These are phyloP conservation scores for Cotesia vestalis DNA, from an alignment of 1,140 invertebrate genomes.

Conservation along the genomic window DNA sequence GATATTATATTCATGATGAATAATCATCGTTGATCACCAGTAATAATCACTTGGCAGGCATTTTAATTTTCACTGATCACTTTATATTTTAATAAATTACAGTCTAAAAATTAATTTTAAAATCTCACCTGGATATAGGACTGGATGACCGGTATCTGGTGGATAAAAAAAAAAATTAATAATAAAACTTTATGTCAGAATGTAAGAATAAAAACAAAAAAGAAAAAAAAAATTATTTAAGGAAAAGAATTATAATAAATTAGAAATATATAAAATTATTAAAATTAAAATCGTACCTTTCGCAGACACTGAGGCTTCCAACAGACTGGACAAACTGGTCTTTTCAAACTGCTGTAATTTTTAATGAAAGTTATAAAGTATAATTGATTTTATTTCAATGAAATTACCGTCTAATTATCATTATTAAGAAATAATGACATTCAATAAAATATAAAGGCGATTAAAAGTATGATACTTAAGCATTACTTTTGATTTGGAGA, in stretches of 20 bases:
- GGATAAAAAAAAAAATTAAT: conserved; percentile 41
- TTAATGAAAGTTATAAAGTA: conserved; percentile 39
- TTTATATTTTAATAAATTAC: background rate
- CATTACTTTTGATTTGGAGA: conserved; percentile 63
- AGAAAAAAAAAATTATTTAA: conserved; percentile 24
- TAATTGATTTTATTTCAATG: conserved; percentile 31
- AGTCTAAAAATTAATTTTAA: conserved; percentile 17
- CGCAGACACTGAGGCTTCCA: conserved; percentile 63
- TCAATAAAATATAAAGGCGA: conserved; percentile 14
- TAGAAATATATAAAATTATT: conserved; percentile 8
- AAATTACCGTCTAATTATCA: conserved; percentile 19
- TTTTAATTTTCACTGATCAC: conserved; percentile 21
- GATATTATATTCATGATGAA: too few species aligned
- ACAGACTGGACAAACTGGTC: conserved; percentile 64
- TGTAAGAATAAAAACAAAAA: conserved; percentile 20
- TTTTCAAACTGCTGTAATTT: conserved; percentile 63
- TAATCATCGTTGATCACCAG: too few species aligned
- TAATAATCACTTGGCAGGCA: background rate
- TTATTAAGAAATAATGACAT: conserved; percentile 4
- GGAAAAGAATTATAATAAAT: background rate
- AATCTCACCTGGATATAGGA: conserved; percentile 62
- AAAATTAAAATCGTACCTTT: conserved; percentile 57
- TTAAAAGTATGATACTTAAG: conserved; percentile 9
- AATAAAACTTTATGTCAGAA: conserved; percentile 14
- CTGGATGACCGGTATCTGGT: conserved; percentile 55